Evolutionary conservation across 2,113 vertebrate species (phyloP), one percentile per base, ranked within the genome.

Genomic region (Ophiodon elongatus): DNA sequence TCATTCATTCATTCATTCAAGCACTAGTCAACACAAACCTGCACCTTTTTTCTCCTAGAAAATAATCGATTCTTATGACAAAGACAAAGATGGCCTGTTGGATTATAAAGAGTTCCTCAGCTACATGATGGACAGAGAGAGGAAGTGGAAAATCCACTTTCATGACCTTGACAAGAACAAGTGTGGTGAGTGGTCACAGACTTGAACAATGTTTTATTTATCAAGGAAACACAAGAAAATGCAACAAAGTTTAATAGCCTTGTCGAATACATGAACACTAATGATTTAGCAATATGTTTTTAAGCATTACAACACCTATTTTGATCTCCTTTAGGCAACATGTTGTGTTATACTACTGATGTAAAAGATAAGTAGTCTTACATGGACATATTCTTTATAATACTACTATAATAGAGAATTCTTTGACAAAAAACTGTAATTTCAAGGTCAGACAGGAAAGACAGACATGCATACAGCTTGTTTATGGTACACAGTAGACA

Each of bases 101-200:
- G 93, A 94, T 91, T 95, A 96, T 82, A 59, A 88, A 21, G 95
- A 96, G 84, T 96, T 96, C 60, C 90, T 95, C 52, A 59, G 79
- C 65, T 96, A 96, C 80, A 93, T 96, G 92, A 93, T 78, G 91
- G 94, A 95, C 90, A 93, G 90, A 70, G 95, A 96, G 79, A 94
- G 27, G 85, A 95, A 93, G 72, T 96, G 95, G 95, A 95, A 93
- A 85, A 95, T 96, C 41, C 45, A 94, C 86, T 96, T 96, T 73
- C 79, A 95, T 52, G 84, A 93, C 60, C 86, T 96, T 90, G 95
- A 96, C 87, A 95, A 92, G 84, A 94, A 95, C 86, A 92, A 94
- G 1, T 91, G 94, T 68, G 95, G 94, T 96, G 85, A 95, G 94
- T 89, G 23, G 9, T 59, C 15, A 47, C 1, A 67, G 37, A 23